phyloP scores from a whole-genome alignment of 2,113 vertebrate genomes.

The Jaculus jaculus region DNA sequence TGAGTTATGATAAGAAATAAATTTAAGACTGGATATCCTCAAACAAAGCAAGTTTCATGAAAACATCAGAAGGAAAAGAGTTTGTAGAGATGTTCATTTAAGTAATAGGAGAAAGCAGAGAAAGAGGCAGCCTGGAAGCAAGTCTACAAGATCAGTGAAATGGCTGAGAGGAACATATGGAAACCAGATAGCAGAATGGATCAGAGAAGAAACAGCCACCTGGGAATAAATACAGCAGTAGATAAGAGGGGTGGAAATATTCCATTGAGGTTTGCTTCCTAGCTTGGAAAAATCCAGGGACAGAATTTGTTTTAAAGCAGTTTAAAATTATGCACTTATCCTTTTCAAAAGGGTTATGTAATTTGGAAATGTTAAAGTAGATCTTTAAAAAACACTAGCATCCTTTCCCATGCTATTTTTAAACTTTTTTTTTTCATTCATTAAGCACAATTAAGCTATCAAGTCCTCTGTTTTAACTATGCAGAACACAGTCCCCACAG shows the following conservation, averaged over 20 bases:
- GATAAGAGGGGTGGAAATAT: constrained; percentile 40
- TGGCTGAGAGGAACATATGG: constrained; percentile 47
- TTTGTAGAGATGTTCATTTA: background rate
- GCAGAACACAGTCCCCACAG: constrained; percentile 18
- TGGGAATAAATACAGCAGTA: constrained; percentile 29
- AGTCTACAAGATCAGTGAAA: background rate
- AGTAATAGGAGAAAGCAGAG: constrained; percentile 9
- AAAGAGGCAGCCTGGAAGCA: background rate
- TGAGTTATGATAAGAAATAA: constrained; percentile 7
- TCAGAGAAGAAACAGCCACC: background rate
- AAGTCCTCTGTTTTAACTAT: constrained; percentile 37
- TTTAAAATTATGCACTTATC: constrained; percentile 1
- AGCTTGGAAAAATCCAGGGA: background rate
- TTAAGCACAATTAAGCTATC: constrained; percentile 69
- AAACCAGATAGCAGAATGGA: constrained; percentile 53
- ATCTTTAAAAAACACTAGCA: constrained; percentile 59
- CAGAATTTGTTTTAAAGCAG: background rate
- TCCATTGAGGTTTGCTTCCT: constrained; percentile 6
- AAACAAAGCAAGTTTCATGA: background rate
- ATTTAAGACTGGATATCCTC: background rate
- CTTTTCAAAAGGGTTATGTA: constrained; percentile 57
- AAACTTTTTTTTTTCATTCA: constrained; percentile 69
- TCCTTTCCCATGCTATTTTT: constrained; percentile 62
- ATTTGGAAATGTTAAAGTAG: constrained; percentile 61
- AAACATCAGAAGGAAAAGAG: constrained; percentile 28